phyloP scores from a whole-genome alignment of 2,113 vertebrate genomes.

The Ceratotherium simum region DNA sequence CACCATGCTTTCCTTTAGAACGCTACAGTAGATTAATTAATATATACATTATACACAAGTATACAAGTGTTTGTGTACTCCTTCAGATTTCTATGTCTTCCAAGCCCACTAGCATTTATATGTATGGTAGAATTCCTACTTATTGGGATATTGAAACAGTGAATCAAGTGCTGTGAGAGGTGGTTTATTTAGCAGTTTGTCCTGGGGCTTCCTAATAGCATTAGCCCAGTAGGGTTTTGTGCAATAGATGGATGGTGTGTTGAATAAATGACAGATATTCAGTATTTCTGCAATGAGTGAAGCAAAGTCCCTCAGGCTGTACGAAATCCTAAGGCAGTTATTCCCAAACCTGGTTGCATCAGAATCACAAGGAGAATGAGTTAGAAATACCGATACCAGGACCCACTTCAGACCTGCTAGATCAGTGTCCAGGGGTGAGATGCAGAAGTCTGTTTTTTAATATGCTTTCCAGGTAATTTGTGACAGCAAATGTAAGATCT shows the following conservation, averaged over 20 bases:
- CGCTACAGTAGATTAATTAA: not conserved
- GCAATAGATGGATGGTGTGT: not conserved
- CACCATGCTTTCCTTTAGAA: not conserved
- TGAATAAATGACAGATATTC: slow-evolving; percentile 45
- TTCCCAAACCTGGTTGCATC: not conserved
- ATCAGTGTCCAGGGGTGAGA: not conserved
- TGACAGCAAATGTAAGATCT: not conserved
- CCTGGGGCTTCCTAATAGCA: slow-evolving; percentile 19
- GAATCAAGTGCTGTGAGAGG: not conserved
- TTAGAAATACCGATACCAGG: not conserved
- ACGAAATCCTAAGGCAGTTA: not conserved
- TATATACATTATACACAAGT: not conserved
- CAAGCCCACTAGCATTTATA: not conserved
- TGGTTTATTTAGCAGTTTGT: slow-evolving; percentile 62
- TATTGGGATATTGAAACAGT: slow-evolving; percentile 22
- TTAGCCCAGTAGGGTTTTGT: slow-evolving; percentile 30
- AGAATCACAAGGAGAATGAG: not conserved
- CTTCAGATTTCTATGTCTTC: not conserved
- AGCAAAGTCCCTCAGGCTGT: not conserved
- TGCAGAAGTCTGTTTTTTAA: not conserved
- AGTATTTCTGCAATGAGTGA: slow-evolving; percentile 24
- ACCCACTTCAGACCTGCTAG: not conserved
- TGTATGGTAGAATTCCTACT: slow-evolving; percentile 42
- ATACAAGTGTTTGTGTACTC: not conserved
- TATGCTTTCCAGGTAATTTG: not conserved